Percentiles rank a stretch among this genome's conserved stretches.
phyloP scores from a whole-genome alignment of 2,797 vertebrate genomes.

The Esox lucius region DNA sequence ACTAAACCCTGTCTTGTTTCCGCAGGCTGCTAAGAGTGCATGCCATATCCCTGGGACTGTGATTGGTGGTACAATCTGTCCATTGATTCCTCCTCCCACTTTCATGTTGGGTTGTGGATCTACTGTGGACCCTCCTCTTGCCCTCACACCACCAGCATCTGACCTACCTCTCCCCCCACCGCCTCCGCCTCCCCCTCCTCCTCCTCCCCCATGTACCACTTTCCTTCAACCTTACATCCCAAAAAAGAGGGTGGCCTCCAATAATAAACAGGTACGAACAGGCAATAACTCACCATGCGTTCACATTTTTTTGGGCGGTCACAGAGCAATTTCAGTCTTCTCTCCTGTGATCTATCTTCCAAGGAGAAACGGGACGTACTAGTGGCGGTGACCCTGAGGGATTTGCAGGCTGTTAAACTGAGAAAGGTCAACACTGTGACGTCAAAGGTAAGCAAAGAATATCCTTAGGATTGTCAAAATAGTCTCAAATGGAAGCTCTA shows the following conservation, averaged over 20 bases:
- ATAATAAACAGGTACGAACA: slow-evolving; percentile 64
- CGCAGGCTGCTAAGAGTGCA: slow-evolving; percentile 1
- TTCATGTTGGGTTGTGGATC: slow-evolving; percentile 12
- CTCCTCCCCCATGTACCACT: slow-evolving; percentile 11
- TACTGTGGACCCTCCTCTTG: slow-evolving; percentile 15
- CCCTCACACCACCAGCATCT: slow-evolving; percentile 1
- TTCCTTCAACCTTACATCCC: slow-evolving; percentile 55
- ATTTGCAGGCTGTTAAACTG: slow-evolving; percentile 79
- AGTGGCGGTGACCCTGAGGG: slow-evolving; percentile 76
- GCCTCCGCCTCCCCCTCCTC: slow-evolving; percentile 32
- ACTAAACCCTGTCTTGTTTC: slow-evolving; percentile 11
- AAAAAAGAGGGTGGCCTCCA: slow-evolving; percentile 41
- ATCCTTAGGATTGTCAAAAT: not conserved
- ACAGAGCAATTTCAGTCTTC: not conserved
- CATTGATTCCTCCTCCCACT: not conserved
- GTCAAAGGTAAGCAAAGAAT: slow-evolving; percentile 15
- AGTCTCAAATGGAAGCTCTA: not conserved
- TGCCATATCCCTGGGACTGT: slow-evolving; percentile 44
- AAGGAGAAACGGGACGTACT: slow-evolving; percentile 60
- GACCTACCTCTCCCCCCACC: slow-evolving; percentile 25
- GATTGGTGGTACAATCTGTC: not conserved
- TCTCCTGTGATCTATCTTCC: not conserved
- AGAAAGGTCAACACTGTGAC: slow-evolving; percentile 62
- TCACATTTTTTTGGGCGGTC: not conserved
- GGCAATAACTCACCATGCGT: not conserved